Evolutionary conservation across 2,888 invertebrate genomes (phyloP), one percentile per base, ranked within the genome.

Genomic region (Drosophila affinis): DNA sequence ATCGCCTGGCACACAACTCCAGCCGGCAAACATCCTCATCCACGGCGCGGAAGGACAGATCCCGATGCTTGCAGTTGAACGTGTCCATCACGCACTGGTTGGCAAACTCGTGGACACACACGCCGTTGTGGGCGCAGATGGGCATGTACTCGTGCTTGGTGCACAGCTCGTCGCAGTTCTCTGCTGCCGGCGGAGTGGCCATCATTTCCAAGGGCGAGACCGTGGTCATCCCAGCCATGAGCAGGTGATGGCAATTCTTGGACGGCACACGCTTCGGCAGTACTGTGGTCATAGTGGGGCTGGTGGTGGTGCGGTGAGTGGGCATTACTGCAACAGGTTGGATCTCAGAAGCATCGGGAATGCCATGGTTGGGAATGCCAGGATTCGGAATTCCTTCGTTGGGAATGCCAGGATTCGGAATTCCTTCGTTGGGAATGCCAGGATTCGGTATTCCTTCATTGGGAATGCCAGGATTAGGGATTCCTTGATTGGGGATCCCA

Each of bases 71-170:
- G 57, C 91, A 91, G 39, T 90, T 90, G 61, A 79, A 91, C 14
- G 88, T 87, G 55, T 91, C 90, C 81, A 91, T 72, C 0, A 89
- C 77, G 34, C 91, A 91, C 55, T 88, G 84, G 71, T 91, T 91
- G 74, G 90, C 75, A 46, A 91, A 91, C 62, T 90, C 89, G 10
- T 91, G 83, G 17, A 87, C 27, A 51, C 91, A 91, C 44, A 84
- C 51, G 9, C 88, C 87, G 54, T 90, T 91, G 14, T 78, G 69
- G 48, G 90, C 90, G 21, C 91, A 91, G 21, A 90, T 81, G 0
- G 90, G 89, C 17, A 69, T 64, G 62, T 86, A 80, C 32, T 90
- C 90, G 14, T 83, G 78, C 72, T 90, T 90, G 6, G 90, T 90
- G 72, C 90, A 90, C 39, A 81, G 29, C 60, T 78, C 44, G 58